Evolutionary conservation across 2,797 vertebrate genomes (phyloP).

Genomic region (Phaenicophaeus curvirostris): DNA sequence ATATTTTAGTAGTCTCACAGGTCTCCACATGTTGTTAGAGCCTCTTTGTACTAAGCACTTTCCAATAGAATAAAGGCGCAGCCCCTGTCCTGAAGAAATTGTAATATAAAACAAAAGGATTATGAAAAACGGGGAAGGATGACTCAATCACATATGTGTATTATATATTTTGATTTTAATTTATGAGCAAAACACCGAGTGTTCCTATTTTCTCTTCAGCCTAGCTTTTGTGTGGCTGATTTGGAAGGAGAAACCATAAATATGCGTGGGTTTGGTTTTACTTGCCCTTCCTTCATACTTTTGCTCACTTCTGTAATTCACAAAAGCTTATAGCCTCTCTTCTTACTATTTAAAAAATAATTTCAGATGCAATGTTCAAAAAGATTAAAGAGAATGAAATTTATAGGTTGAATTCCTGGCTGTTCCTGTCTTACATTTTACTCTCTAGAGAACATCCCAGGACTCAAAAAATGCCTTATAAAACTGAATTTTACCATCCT

Average conservation of each 20-base stretch:
- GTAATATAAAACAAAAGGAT: not conserved
- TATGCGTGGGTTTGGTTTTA: not conserved
- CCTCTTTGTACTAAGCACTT: not conserved
- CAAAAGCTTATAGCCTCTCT: not conserved
- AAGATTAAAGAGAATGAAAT: not conserved
- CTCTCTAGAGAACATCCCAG: not conserved
- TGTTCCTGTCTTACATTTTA: not conserved
- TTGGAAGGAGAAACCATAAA: not conserved
- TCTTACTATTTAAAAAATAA: not conserved
- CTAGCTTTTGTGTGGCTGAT: not conserved
- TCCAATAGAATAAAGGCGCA: not conserved
- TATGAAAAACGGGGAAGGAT: not conserved
- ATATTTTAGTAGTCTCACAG: slow-evolving; percentile 37
- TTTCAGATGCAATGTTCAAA: not conserved
- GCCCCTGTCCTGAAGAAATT: not conserved
- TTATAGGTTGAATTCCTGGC: not conserved
- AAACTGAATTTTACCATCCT: slow-evolving; percentile 9
- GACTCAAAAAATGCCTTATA: not conserved
- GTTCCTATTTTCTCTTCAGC: not conserved
- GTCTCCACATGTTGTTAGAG: not conserved
- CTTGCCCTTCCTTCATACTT: not conserved
- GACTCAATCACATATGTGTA: not conserved
- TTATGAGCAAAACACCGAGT: not conserved
- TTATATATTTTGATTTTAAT: not conserved
- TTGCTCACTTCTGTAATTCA: not conserved